A percentile compares a stretch with the other conserved stretches of the same genome.
Conservation (phyloP, 2,113 vertebrate genomes). For the Corydoras sp. region DNA sequence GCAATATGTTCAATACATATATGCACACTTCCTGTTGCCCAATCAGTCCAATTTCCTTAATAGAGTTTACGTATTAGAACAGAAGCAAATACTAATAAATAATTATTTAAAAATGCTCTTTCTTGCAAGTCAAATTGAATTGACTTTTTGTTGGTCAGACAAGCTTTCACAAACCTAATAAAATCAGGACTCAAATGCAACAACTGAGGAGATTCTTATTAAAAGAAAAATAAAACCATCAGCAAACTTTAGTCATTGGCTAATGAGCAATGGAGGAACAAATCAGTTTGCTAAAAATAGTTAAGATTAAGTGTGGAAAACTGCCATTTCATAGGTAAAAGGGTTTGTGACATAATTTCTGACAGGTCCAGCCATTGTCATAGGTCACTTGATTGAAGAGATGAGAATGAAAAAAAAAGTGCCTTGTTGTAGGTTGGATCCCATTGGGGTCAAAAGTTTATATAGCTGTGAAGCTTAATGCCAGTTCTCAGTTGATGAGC, state of each 20-base stretch:
- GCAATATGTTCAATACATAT: slow-evolving; percentile 25
- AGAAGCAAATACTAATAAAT: slow-evolving; percentile 6
- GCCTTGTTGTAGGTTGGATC: slow-evolving; percentile 26
- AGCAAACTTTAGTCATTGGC: too few species aligned
- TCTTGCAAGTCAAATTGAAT: neutral
- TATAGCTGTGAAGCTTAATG: slow-evolving; percentile 48
- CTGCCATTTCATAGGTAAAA: neutral
- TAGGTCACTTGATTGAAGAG: slow-evolving; percentile 7
- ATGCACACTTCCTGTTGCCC: neutral
- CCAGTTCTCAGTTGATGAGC: slow-evolving; percentile 59
- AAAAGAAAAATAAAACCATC: too few species aligned
- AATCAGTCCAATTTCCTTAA: neutral
- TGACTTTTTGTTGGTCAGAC: slow-evolving; percentile 10
- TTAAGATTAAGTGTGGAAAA: neutral
- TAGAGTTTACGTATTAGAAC: neutral
- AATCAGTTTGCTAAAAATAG: too few species aligned
- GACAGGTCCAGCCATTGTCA: slow-evolving; percentile 41
- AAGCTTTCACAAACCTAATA: neutral
- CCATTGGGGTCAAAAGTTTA: slow-evolving; percentile 38
- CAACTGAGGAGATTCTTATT: neutral
- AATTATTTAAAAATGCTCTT: slow-evolving; percentile 20
- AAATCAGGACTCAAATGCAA: neutral
- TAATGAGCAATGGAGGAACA: too few species aligned
- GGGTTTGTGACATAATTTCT: slow-evolving; percentile 18
- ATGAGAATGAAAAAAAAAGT: slow-evolving; percentile 20